Percentiles rank a stretch among this genome's conserved stretches.
These are phyloP conservation scores for Galago senegalensis DNA, from an alignment of 2,797 vertebrate genomes.

Conservation along the genomic window DNA sequence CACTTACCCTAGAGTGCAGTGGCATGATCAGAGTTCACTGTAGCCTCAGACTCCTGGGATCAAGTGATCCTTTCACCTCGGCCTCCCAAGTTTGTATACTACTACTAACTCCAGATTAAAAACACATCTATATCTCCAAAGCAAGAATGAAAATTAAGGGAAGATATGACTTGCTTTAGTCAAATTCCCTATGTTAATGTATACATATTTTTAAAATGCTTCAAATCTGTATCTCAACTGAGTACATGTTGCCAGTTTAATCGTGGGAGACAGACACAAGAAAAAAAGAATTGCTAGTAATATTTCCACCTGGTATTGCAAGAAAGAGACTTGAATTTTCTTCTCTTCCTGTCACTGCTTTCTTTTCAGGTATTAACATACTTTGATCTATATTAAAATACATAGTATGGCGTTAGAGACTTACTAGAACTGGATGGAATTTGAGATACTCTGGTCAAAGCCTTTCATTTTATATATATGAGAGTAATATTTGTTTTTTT, in stretches of 20 bases:
- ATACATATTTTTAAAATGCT: neutral
- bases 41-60: neutral
- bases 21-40: neutral
- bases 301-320: conserved; percentile 16
- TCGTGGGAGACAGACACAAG: neutral
- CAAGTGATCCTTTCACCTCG: neutral
- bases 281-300: neutral
- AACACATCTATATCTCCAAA: conserved; percentile 50
- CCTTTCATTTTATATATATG: conserved; percentile 43
- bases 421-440: conserved; percentile 1
- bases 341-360: neutral
- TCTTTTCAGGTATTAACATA: conserved; percentile 1
- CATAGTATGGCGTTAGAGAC: neutral
- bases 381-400: conserved; percentile 33
- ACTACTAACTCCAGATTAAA: conserved; percentile 41
- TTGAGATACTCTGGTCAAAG: conserved; percentile 42
- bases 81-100: neutral
- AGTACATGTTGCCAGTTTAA: conserved; percentile 53
- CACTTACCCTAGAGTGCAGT: neutral
- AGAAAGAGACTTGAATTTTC: conserved; percentile 14
- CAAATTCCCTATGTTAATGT: conserved; percentile 43
- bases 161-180: conserved; percentile 52
- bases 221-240: conserved; percentile 42
- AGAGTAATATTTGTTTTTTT: neutral
- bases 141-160: conserved; percentile 26